Base-by-base conservation (phyloP, 2,888 invertebrate species). In the Idaea biselata region DNA sequence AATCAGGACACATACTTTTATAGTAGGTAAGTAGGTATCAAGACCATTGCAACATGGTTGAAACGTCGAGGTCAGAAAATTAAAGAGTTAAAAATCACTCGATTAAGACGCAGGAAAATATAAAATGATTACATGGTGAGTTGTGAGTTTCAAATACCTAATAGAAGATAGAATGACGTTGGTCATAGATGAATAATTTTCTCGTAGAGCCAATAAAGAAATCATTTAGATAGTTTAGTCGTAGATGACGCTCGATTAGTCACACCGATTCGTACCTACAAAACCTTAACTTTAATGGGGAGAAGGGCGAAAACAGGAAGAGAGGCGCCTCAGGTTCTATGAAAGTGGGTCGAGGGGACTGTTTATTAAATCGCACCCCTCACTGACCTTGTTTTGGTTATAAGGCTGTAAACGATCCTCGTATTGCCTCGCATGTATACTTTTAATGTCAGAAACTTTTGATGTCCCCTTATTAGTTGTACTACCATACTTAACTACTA, bases 331-430 rank as follows among this genome's bases (percentile, higher is more conserved):
- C 56, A 57, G 60, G 55, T 66, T 60, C 60, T 65, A 32, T 17
- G 58, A 55, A 67, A 67, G 55, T 67, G 55, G 71, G 65, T 71
- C 71, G 71, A 67, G 65, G 62, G 64, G 56, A 61, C 63, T 69
- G 69, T 67, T 63, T 71, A 69, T 65, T 61, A 59, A 65, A 62
- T 63, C 66, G 68, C 68, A 68, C 70, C 71, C 71, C 68, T 65
- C 60, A 18, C 56, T 53, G 68, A 66, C 68, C 71, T 68, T 69
- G 68, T 65, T 69, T 62, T 57, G 56, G 17, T 56, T 62, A 60
- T 66, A 63, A 63, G 60, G 44, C 55, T 53, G 56, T 53, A 53
- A 62, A 63, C 56, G 56, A 17, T 18, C 16, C 56, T 56, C 18
- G 17, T 16, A 55, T 55, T 14, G 56, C 17, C 56, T 18, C 59